Percentiles rank a stretch among this genome's conserved stretches.
phyloP scores from a whole-genome alignment of 2,113 vertebrate genomes.

The Neomonachus schauinslandi region DNA sequence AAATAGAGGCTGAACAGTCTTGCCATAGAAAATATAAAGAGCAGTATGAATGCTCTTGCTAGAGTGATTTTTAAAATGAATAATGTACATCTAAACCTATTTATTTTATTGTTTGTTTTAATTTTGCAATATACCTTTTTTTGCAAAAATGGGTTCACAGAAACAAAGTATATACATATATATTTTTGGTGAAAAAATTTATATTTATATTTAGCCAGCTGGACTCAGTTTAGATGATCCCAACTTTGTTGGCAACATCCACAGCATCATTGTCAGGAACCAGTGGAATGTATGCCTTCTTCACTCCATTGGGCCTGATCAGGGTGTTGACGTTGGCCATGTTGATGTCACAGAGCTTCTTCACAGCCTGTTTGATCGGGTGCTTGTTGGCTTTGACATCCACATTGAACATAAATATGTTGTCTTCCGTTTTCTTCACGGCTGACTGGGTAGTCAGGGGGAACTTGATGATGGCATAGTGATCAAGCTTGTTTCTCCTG shows the following conservation, averaged over 20 bases:
- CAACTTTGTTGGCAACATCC: background rate
- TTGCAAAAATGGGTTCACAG: background rate
- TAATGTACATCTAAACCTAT: background rate
- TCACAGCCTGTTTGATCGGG: background rate
- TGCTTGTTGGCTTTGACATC: too few species aligned
- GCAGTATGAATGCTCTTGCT: background rate
- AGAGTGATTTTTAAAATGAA: background rate
- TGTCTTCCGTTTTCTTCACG: background rate
- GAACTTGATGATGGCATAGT: background rate
- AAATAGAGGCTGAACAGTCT: background rate
- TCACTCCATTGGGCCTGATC: background rate
- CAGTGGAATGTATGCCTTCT: background rate
- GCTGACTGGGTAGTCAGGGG: background rate
- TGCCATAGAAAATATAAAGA: background rate
- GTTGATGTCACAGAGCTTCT: background rate
- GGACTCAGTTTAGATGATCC: background rate
- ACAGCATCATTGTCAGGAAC: background rate
- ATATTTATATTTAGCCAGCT: background rate
- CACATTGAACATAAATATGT: background rate
- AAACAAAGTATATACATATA: background rate
- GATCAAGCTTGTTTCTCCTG: background rate
- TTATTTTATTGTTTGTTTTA: background rate
- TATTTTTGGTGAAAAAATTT: background rate
- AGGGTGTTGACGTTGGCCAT: background rate
- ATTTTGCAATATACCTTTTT: background rate